Percentiles rank a stretch among this genome's conserved stretches.
Conservation (phyloP, 2,113 vertebrate genomes). For the Nanorana parkeri region DNA sequence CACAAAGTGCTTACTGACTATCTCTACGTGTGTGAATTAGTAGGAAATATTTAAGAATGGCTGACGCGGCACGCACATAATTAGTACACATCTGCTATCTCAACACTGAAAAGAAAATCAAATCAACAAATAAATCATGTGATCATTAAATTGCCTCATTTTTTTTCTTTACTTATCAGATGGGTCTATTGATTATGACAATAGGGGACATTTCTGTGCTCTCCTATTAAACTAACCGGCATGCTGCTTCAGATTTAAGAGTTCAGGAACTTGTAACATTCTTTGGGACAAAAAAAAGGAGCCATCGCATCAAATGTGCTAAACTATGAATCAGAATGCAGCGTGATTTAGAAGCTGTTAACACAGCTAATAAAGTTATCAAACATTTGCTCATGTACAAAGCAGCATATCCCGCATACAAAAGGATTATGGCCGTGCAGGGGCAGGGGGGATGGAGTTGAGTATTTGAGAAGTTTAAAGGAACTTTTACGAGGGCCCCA, state of each 20-base stretch:
- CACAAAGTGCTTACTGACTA: too few species aligned
- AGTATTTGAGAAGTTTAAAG: slow-evolving; percentile 54
- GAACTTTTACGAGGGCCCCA: slow-evolving; percentile 51
- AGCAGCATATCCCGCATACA: slow-evolving; percentile 37
- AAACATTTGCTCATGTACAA: slow-evolving; percentile 43
- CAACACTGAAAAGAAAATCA: too few species aligned
- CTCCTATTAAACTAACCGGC: too few species aligned
- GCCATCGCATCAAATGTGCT: neutral
- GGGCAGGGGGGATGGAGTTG: slow-evolving; percentile 44
- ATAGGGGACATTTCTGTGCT: too few species aligned
- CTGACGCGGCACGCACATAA: too few species aligned
- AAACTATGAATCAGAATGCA: slow-evolving; percentile 4
- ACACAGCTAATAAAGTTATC: slow-evolving; percentile 51
- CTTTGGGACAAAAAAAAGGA: neutral
- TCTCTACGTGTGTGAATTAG: too few species aligned
- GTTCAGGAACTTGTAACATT: neutral
- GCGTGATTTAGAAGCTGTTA: slow-evolving; percentile 37
- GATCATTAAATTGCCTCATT: too few species aligned
- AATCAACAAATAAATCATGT: too few species aligned
- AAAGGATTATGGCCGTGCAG: slow-evolving; percentile 48
- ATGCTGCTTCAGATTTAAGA: neutral
- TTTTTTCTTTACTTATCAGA: too few species aligned
- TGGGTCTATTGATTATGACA: too few species aligned
- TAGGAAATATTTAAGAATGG: too few species aligned
- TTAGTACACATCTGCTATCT: too few species aligned